Conservation (phyloP, 2,888 invertebrate genomes). For the Dexiosoma caninum region DNA sequence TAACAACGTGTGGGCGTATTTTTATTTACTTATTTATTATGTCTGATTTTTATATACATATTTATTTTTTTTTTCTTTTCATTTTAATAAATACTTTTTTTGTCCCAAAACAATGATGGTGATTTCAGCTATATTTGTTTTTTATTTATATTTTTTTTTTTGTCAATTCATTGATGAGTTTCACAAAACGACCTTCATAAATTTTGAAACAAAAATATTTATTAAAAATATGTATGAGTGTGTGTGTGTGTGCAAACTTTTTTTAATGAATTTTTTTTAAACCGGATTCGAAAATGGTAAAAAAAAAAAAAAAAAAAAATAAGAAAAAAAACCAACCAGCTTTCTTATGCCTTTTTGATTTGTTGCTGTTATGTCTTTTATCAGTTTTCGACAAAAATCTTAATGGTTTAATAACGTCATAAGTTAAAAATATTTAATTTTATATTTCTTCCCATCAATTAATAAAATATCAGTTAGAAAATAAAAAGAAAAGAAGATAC, state of each 20-base stretch:
- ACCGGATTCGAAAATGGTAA: slow-evolving; percentile 18
- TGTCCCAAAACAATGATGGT: slow-evolving; percentile 8
- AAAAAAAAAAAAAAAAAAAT: background rate
- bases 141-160: too few relatives aligned
- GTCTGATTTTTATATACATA: too few relatives aligned
- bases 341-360: background rate
- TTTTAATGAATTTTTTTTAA: slow-evolving; percentile 24
- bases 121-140: background rate
- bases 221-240: background rate
- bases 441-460: slow-evolving; percentile 5
- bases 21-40: too few relatives aligned
- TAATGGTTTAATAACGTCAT: slow-evolving; percentile 30
- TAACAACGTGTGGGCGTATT: too few relatives aligned
- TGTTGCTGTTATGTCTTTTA: background rate
- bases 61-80: too few relatives aligned
- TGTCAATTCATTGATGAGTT: slow-evolving; percentile 62
- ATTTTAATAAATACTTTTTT: background rate
- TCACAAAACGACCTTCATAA: slow-evolving; percentile 63
- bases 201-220: slow-evolving; percentile 63
- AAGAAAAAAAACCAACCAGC: background rate
- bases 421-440: slow-evolving; percentile 25
- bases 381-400: background rate
- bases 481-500: too few relatives aligned
- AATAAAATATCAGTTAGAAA: too few relatives aligned
- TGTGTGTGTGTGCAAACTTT: background rate